phyloP scores from a whole-genome alignment of 2,888 invertebrate species.

The Agrotis ipsilon region DNA sequence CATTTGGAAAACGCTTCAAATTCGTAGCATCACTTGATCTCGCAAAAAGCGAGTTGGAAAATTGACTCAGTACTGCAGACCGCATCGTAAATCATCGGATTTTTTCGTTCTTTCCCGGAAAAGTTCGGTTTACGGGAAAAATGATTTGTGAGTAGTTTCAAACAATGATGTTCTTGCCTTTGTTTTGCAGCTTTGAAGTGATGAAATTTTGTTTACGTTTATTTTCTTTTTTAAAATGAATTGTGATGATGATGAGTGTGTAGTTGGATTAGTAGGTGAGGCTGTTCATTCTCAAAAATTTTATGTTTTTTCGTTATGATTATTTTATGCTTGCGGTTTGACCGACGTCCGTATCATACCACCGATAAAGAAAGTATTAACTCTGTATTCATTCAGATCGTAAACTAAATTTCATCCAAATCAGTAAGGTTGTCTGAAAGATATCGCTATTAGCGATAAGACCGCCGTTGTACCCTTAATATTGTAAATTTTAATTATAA shows the following conservation, averaged over 20 bases:
- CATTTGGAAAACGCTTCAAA: conserved; percentile 11
- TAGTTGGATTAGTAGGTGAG: not conserved
- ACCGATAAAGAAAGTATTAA: too few relatives aligned
- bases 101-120: conserved; percentile 42
- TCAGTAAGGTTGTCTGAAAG: too few relatives aligned
- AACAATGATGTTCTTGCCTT: not conserved
- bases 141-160: conserved; percentile 44
- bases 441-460: too few relatives aligned
- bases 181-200: conserved; percentile 39
- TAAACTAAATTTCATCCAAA: too few relatives aligned
- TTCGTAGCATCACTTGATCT: conserved; percentile 11
- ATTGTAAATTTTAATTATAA: too few relatives aligned
- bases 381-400: too few relatives aligned
- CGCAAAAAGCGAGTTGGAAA: conserved; percentile 17
- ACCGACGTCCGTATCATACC: too few relatives aligned
- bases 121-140: conserved; percentile 23
- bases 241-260: conserved; percentile 11
- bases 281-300: too few relatives aligned
- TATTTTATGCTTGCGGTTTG: too few relatives aligned
- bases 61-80: conserved; percentile 10
- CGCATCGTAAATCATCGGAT: conserved; percentile 47
- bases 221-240: not conserved
- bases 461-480: too few relatives aligned
- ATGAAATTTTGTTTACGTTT: conserved; percentile 8
- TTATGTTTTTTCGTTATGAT: too few relatives aligned